Evolutionary conservation across 2,888 invertebrate genomes (phyloP).

Genomic region (Caenorhabditis sp.): DNA sequence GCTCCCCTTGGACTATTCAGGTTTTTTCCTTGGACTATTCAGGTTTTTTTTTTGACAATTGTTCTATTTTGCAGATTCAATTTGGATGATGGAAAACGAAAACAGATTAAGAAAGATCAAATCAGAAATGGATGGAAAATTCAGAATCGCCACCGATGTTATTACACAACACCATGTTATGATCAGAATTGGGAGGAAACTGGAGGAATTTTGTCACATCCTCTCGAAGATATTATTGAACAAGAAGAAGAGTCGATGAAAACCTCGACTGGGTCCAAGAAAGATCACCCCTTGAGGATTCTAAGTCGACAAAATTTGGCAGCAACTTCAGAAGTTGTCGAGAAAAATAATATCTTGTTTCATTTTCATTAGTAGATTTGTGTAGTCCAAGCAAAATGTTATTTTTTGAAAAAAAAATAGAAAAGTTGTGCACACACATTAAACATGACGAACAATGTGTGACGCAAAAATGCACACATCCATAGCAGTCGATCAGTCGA

Average conservation of each 20-base stretch:
- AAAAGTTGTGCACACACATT: too few species aligned
- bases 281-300: slow-evolving; percentile 49
- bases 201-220: slow-evolving; percentile 49
- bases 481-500: too few species aligned
- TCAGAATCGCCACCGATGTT: slow-evolving; percentile 41
- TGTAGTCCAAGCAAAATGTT: too few species aligned
- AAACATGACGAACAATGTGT: too few species aligned
- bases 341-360: too few species aligned
- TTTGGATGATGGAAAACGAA: slow-evolving; percentile 51
- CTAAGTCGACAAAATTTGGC: slow-evolving; percentile 44
- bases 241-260: slow-evolving; percentile 58
- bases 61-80: slow-evolving; percentile 47
- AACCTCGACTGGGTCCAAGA: slow-evolving; percentile 31
- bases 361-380: too few species aligned
- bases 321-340: too few species aligned
- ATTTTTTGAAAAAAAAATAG: too few species aligned
- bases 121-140: slow-evolving; percentile 58
- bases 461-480: too few species aligned
- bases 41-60: too few species aligned
- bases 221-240: slow-evolving; percentile 62
- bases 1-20: too few species aligned
- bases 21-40: too few species aligned
- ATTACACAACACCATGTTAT: slow-evolving; percentile 24
- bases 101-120: slow-evolving; percentile 51
- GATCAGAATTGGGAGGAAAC: slow-evolving; percentile 38